Conservation (phyloP, 2,797 vertebrate species). For the Pachyuromys duprasi region DNA sequence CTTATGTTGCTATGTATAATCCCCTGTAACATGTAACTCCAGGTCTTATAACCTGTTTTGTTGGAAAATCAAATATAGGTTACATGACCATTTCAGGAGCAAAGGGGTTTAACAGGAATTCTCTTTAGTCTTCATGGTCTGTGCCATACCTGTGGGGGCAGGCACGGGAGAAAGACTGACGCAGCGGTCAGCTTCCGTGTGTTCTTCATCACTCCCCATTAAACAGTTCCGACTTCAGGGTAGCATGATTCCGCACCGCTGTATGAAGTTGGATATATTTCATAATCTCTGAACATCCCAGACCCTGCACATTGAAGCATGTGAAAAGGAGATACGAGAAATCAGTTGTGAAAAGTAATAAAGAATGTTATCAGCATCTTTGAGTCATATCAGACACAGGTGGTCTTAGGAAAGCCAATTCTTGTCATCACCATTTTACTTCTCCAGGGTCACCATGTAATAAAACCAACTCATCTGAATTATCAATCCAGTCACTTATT, state of each 20-base stretch:
- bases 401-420: background rate
- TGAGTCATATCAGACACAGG: background rate
- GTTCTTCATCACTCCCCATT: background rate
- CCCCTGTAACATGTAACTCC: background rate
- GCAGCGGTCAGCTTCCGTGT: background rate
- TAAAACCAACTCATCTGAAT: background rate
- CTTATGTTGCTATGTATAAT: background rate
- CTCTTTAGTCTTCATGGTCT: background rate
- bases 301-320: background rate
- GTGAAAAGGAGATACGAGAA: background rate
- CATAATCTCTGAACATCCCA: background rate
- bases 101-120: too few relatives aligned
- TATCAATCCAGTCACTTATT: conserved; percentile 18
- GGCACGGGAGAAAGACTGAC: background rate
- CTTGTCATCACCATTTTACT: background rate
- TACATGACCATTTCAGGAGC: background rate
- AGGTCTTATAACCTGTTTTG: background rate
- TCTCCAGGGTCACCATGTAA: background rate
- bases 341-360: background rate
- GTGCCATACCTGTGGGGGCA: too few relatives aligned
- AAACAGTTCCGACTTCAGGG: background rate
- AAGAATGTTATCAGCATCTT: background rate
- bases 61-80: background rate
- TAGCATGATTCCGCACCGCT: background rate
- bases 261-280: background rate